Base-by-base conservation (phyloP, 2,797 vertebrate species). In the Aplochiton taeniatus region DNA sequence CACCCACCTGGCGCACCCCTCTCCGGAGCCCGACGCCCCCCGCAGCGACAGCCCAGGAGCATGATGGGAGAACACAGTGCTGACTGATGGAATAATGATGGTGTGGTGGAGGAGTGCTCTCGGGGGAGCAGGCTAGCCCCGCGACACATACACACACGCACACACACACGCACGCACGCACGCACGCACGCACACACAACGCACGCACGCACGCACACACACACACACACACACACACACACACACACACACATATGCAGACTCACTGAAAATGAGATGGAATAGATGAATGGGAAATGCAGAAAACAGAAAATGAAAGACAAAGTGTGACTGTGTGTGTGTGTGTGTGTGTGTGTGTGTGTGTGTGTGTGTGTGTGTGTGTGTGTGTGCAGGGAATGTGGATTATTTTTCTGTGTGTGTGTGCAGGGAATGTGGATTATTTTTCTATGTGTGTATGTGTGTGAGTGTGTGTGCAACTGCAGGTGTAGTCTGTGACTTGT, bases 11-110 rank as follows among this genome's bases (percentile, higher is more conserved):
- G 65, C 73, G 61, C 75, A 69, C 82, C 80, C 79, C 69, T 80
- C 84, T 83, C 74, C 77, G 77, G 79, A 85, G 90, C 87, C 81
- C 72, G 80, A 53, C 56, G 52, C 66, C 91, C 92, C 93, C 91
- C 86, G 88, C 90, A 89, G 87, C 75, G 85, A 89, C 90, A 90
- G 90, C 92, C 88, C 89, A 91, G 91, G 91, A 94, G 92, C 85
- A 87, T 91, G 93, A 91, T 93, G 93, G 95, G 89, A 80, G 85
- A 92, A 92, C 92, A 94, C 88, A 90, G 87, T 86, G 89, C 89
- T 86, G 83, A 84, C 88, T 94, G 93, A 95, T 93, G 89, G 93
- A 95, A 93, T 94, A 95, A 95, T 96, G 94, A 95, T 91, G 94
- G 89, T 89, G 90, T 92, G 91, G 91, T 91, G 84, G 89, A 79